A percentile compares a stretch with the other conserved stretches of the same genome.
Evolutionary conservation across 2,888 invertebrate species (phyloP).

Genomic region (Melitaea athalia): DNA sequence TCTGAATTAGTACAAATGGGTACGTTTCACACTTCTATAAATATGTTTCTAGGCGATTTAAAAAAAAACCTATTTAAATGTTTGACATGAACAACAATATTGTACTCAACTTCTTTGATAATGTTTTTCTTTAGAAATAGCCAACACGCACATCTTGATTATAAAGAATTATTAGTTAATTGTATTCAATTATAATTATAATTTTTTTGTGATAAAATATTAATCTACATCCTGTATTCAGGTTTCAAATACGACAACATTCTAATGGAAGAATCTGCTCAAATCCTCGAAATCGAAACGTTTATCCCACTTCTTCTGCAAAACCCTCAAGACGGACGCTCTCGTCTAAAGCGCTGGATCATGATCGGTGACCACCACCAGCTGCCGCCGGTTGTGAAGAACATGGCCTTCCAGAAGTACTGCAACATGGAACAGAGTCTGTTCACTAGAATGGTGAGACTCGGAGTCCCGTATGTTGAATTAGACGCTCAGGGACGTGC

Average conservation of each 20-base stretch:
- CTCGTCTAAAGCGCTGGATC: conserved; percentile 98
- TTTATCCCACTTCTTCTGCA: conserved; percentile 99
- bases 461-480: conserved; percentile 98
- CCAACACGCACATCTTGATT: too few relatives aligned
- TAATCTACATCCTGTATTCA: conserved; percentile 44
- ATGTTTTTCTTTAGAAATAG: too few relatives aligned
- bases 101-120: too few relatives aligned
- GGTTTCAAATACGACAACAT: conserved; percentile 99
- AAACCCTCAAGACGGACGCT: conserved; percentile 98
- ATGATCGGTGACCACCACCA: conserved; percentile 99
- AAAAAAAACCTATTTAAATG: too few relatives aligned
- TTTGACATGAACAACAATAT: too few relatives aligned
- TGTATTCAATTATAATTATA: too few relatives aligned
- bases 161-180: too few relatives aligned
- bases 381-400: conserved; percentile 99
- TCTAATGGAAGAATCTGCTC: conserved; percentile 99
- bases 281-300: conserved; percentile 99
- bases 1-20: conserved; percentile 97
- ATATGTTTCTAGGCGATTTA: too few relatives aligned
- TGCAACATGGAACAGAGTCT: conserved; percentile 99
- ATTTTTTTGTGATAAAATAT: neutral
- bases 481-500: conserved; percentile 99
- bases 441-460: conserved; percentile 96
- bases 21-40: conserved; percentile 48
- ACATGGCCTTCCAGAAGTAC: conserved; percentile 99